Conservation (phyloP, 2,888 invertebrate genomes). For the Philonicus albiceps region DNA sequence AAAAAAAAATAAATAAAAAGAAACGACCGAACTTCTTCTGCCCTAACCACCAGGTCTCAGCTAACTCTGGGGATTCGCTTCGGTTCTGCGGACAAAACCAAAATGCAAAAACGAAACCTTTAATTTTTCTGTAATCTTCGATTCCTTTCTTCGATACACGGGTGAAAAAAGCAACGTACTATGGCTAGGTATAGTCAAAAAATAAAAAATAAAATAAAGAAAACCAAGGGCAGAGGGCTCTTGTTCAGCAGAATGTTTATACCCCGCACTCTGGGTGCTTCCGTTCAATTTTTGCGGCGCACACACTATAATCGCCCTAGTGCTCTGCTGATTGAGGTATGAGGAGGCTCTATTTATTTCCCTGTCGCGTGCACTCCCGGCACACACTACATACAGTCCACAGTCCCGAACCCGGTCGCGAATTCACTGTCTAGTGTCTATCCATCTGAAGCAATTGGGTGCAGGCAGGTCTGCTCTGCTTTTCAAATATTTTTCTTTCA, state of each 20-base stretch:
- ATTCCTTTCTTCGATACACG: background rate
- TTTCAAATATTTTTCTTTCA: background rate
- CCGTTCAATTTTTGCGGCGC: background rate
- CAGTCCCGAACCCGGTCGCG: background rate
- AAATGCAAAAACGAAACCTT: background rate
- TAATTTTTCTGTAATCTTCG: no score
- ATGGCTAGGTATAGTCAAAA: background rate
- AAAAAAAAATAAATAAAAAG: no score
- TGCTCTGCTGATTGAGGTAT: background rate
- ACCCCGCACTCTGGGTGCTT: background rate
- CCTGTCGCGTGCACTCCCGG: background rate
- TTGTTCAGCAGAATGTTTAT: background rate
- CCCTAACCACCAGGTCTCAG: background rate
- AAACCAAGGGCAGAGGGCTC: background rate
- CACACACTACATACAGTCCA: background rate
- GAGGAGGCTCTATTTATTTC: background rate
- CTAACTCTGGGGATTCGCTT: background rate
- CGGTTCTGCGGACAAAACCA: background rate
- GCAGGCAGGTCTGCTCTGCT: background rate
- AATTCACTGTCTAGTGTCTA: background rate
- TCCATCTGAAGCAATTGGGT: background rate
- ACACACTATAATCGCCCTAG: background rate
- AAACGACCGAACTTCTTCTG: background rate
- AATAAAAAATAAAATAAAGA: no score
- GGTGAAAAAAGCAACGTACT: background rate